Conservation (phyloP, 2,797 vertebrate genomes). For the Macrochelys suwanniensis region DNA sequence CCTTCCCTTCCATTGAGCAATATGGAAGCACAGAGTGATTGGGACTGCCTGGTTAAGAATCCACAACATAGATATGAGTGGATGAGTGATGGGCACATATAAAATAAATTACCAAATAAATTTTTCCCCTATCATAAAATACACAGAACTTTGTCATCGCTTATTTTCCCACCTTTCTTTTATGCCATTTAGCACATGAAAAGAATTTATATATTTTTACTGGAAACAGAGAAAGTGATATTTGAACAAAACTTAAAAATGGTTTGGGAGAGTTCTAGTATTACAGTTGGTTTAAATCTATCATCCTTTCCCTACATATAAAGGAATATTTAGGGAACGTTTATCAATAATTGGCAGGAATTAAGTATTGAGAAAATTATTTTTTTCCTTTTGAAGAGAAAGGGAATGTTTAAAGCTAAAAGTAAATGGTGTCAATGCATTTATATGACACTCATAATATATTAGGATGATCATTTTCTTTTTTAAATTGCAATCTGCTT, state of each 20-base stretch:
- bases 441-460: neutral
- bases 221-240: neutral
- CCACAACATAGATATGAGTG: accelerated
- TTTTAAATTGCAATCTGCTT: neutral
- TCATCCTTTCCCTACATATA: neutral
- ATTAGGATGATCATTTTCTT: neutral
- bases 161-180: neutral
- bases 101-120: neutral
- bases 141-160: neutral
- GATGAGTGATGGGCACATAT: neutral
- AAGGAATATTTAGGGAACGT: neutral
- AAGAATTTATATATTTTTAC: neutral
- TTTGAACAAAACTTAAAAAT: neutral
- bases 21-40: neutral
- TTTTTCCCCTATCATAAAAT: neutral
- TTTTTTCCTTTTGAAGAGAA: neutral
- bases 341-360: neutral
- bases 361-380: neutral
- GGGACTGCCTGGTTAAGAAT: neutral
- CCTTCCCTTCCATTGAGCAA: neutral
- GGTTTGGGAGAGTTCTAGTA: neutral
- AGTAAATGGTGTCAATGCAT: neutral
- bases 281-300: neutral
- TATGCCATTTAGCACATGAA: neutral
- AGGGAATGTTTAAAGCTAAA: neutral